Percentiles rank a stretch among this genome's conserved stretches.
phyloP scores from a whole-genome alignment of 2,113 vertebrate genomes.

The Chlamydotis undulata region DNA sequence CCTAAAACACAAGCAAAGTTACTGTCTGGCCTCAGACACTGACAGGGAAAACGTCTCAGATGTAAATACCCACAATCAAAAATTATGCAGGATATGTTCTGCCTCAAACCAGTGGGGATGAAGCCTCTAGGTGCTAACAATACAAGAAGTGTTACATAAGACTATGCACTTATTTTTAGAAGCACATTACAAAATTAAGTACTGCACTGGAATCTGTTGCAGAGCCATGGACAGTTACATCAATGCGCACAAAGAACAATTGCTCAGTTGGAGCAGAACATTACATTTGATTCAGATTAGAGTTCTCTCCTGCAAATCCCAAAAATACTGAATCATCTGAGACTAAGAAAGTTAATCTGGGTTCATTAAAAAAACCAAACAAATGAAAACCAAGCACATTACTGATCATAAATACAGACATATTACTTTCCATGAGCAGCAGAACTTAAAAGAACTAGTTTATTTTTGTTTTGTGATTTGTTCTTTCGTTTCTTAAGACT shows the following conservation, averaged over 20 bases:
- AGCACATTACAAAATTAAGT: conserved; percentile 62
- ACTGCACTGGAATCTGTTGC: conserved; percentile 49
- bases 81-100: not conserved
- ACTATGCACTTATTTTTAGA: conserved; percentile 51
- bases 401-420: not conserved
- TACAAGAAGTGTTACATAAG: conserved; percentile 56
- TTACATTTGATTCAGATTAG: not conserved
- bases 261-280: not conserved
- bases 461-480: not conserved
- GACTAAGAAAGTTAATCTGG: not conserved
- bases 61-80: not conserved
- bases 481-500: not conserved
- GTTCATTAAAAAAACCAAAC: not conserved
- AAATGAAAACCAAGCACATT: not conserved
- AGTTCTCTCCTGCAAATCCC: not conserved
- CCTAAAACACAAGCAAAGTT: not conserved
- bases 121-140: conserved; percentile 66
- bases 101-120: not conserved
- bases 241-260: not conserved
- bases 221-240: conserved; percentile 32
- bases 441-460: not conserved
- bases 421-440: not conserved
- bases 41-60: not conserved
- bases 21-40: not conserved
- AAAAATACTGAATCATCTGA: not conserved